Base-by-base conservation (phyloP, 35 echinoderm and acorn worm species). In the Apostichopus californicus region DNA sequence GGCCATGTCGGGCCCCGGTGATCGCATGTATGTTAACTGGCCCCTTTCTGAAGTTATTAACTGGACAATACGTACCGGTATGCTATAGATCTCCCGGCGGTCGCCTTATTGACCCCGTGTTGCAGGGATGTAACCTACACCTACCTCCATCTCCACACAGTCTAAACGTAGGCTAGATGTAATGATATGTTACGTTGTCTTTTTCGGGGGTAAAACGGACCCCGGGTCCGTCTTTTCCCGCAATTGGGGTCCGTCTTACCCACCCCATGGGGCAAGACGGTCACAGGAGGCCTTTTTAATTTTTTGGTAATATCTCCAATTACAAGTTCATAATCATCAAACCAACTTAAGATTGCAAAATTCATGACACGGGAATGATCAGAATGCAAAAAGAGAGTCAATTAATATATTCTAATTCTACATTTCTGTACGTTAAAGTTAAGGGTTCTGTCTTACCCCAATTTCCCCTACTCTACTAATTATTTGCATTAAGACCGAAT, bases 261-360 rank as follows among this genome's bases (percentile, higher is more conserved):
- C 70, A 10, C 70, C 12, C 53, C 78, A 80, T 80, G 26, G 78
- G 78, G 78, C 78, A 80, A 80, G 26, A 80, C 78, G 21, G 78
- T 80, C 78, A 80, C 78, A 80, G 24, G 23, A 80, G 78, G 78
- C 21, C 24, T 11, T 80, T 80, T 80, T 25, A 80, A 80, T 55
- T 80, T 80, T 80, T 80, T 80, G 78, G 78, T 54, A 54, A 83
- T 83, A 83, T 83, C 80, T 83, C 34, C 46, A 54, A 54, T 56
- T 79, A 79, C 78, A 79, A 25, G 17, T 23, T 25, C 11, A 23
- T 12, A 79, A 79, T 54, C 28, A 79, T 83, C 54, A 83, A 58
- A 83, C 80, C 80, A 83, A 46, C 34, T 3, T 46, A 80, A 34
- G 12, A 34, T 80, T 34, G 78, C 20, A 80, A 80, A 80, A 80